Evolutionary conservation across 2,888 invertebrate species (phyloP), one percentile per base, ranked within the genome.

Genomic region (Chalcosyrphus nemorum): DNA sequence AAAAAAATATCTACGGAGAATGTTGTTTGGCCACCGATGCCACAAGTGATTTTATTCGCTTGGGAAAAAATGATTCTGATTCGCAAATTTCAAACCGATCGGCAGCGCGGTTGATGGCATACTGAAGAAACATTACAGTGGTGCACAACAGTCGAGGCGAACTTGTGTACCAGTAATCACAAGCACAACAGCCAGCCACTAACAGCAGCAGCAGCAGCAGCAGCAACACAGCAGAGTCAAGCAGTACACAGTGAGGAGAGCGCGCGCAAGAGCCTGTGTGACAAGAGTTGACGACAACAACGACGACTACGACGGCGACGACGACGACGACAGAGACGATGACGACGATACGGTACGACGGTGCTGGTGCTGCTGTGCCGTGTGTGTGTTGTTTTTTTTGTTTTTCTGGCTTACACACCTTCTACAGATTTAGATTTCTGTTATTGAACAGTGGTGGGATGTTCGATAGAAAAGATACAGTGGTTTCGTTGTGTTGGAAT

Each of bases 91-190:
- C 84, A 84, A 84, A 84, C 84, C 84, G 84, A 84, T 84, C 84
- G 80, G 84, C 75, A 84, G 84, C 84, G 75, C 84, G 84, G 84
- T 84, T 84, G 84, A 84, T 84, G 84, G 74, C 84, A 84, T 84
- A 84, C 84, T 84, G 84, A 84, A 70, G 80, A 84, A 57, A 80
- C 84, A 84, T 78, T 84, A 84, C 84, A 84, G 84, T 80, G 84
- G 84, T 80, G 84, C 80, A 80, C 80, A 84, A 84, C 84, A 80
- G 84, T 80, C 65, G 74, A 84, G 82, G 72, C 75, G 41, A 78
- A 70, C 74, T 65, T 68, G 63, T 75, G 81, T 75, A 81, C 75
- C 81, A 68, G 45, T 24, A 52, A 75, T 63, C 47, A 54, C 65
- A 4, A 24, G 3, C 2, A 4, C 24, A 2, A 24, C 24, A 24